Base-by-base conservation (phyloP, 64 coral and sea anemone genomes). In the Catalaphyllia jardinei region DNA sequence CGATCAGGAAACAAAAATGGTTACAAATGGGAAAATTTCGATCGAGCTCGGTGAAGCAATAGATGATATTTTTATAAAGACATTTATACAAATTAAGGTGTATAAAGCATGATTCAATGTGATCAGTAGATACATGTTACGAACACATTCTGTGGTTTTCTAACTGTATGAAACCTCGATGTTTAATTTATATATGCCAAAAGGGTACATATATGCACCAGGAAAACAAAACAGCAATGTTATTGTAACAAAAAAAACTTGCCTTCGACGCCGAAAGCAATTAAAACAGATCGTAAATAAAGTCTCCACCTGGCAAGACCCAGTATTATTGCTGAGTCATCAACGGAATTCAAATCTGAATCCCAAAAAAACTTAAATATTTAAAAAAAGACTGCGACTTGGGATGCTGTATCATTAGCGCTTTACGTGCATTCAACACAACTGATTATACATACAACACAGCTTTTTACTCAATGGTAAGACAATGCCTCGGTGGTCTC, bases 291-390 rank as follows among this genome's bases (percentile, higher is more conserved):
- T 69, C 42, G 42, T 46, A 5, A 4, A 46, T 69, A 11, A 27
- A 69, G n/a, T 27, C 25, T 69, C 74, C 35, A 18, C n/a, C 39
- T 19, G 8, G 16, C 10, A 20, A 77, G 20, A 59, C 51, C 49
- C 10, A 55, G 24, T 79, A 25, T 79, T 57, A 11, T 79, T 25
- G 76, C 49, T 79, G 14, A 29, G 51, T 28, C 51, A 79, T 79
- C 51, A 79, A 79, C 76, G 46, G 49, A 55, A 51, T 79, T 79
- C 46, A 79, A 54, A 79, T 29, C 73, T n/a, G 12, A 57, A n/a
- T 5, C 22, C 50, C 49, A 25, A 28, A 20, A 22, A 78, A 78
- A 51, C 55, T 57, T 79, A 57, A 79, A 79, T 79, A 57, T 52
- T 79, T 29, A 79, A 79, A 79, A 35, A 57, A 54, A 29, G 28